phyloP scores from a whole-genome alignment of 35 echinoderm and acorn worm genomes.

The Eucidaris tribuloides region DNA sequence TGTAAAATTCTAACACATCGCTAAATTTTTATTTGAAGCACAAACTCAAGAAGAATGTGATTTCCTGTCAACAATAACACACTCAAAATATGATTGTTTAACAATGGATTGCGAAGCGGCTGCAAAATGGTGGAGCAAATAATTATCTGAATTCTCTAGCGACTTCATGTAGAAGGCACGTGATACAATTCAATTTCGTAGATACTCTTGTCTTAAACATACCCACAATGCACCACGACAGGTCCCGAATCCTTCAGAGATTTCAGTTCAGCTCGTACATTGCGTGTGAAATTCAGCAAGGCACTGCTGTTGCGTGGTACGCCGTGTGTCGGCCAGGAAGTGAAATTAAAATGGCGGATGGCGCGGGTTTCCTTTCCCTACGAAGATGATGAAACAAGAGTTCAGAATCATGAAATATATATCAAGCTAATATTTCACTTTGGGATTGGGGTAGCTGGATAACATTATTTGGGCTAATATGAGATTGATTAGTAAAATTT shows the following conservation, averaged over 20 bases:
- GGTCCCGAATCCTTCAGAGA: conserved; percentile 39
- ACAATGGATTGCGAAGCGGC: too few relatives aligned
- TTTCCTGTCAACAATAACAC: too few relatives aligned
- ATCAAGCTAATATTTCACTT: neutral
- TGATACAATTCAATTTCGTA: too few relatives aligned
- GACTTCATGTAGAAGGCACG: too few relatives aligned
- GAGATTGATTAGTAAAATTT: neutral
- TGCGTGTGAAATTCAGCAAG: conserved; percentile 48
- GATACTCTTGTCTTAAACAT: too few relatives aligned
- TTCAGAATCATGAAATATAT: neutral
- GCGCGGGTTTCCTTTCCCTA: conserved; percentile 51
- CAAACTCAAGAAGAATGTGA: too few relatives aligned
- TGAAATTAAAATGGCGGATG: conserved; percentile 67
- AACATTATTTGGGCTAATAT: neutral
- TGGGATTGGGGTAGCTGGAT: neutral
- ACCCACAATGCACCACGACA: conserved; percentile 87
- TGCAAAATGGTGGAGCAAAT: too few relatives aligned
- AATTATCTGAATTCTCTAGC: too few relatives aligned
- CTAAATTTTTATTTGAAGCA: too few relatives aligned
- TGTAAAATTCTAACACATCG: too few relatives aligned
- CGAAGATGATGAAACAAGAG: neutral
- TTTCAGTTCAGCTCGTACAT: conserved; percentile 31
- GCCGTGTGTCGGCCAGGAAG: conserved; percentile 72
- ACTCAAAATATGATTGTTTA: too few relatives aligned
- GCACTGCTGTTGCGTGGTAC: conserved; percentile 40